A percentile compares a stretch with the other conserved stretches of the same genome.
phyloP scores from a whole-genome alignment of 92 coral and sea anemone genomes.

The Metridium senile region DNA sequence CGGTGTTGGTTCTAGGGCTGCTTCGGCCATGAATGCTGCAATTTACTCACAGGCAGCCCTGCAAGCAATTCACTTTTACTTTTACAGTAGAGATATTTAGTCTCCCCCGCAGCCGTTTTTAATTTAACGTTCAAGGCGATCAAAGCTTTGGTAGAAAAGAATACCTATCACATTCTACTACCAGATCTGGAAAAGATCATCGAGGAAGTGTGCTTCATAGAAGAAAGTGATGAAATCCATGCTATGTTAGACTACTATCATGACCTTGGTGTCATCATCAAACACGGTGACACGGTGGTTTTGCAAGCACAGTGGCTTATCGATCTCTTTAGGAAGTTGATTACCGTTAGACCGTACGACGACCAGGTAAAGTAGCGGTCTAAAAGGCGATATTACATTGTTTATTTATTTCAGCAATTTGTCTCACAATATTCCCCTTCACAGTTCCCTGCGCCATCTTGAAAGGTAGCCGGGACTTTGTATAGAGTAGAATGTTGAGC shows the following conservation, averaged over 20 bases:
- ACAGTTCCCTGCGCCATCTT: too few relatives aligned
- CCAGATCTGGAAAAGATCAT: conserved; percentile 63
- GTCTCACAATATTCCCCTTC: too few relatives aligned
- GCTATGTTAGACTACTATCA: conserved; percentile 72
- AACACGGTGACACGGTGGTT: conserved; percentile 70
- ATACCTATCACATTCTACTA: conserved; percentile 52
- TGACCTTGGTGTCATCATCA: conserved; percentile 68
- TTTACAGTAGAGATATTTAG: too few relatives aligned
- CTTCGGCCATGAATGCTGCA: too few relatives aligned
- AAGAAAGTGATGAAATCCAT: conserved; percentile 54
- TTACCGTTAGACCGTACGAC: conserved; percentile 72
- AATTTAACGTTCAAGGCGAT: conserved; percentile 17
- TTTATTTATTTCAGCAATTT: too few relatives aligned
- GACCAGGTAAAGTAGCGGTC: too few relatives aligned
- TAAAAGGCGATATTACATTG: conserved; percentile 31
- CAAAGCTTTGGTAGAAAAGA: conserved; percentile 55
- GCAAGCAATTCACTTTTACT: too few relatives aligned
- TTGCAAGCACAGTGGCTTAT: conserved; percentile 73
- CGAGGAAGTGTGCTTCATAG: conserved; percentile 56
- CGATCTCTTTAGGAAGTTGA: conserved; percentile 65
- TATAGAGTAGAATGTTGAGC: too few relatives aligned
- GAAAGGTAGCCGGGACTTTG: too few relatives aligned
- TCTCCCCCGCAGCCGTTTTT: too few relatives aligned
- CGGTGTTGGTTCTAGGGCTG: too few relatives aligned
- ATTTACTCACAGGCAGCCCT: too few relatives aligned